phyloP scores from a whole-genome alignment of 2,888 invertebrate genomes.

The Lasioglossum malachurum region DNA sequence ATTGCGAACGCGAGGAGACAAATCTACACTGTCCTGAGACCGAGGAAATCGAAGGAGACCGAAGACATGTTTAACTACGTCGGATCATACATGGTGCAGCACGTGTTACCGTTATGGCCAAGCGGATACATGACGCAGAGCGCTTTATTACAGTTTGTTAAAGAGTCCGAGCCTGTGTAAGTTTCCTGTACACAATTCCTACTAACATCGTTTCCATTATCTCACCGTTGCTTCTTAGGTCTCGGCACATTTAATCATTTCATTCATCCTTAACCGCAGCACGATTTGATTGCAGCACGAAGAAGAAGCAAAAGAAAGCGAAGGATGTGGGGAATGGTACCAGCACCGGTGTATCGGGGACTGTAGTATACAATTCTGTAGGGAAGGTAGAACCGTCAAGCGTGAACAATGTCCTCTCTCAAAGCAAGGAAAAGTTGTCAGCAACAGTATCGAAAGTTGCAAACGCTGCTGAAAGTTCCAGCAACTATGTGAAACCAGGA shows the following conservation, averaged over 20 bases:
- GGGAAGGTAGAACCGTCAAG: constrained; percentile 61
- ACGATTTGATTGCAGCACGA: constrained; percentile 76
- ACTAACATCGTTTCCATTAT: not conserved
- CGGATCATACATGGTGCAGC: constrained; percentile 86
- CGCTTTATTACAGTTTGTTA: constrained; percentile 81
- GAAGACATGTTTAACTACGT: constrained; percentile 85
- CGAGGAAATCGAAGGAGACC: constrained; percentile 81
- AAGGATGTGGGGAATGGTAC: constrained; percentile 69
- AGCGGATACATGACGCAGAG: constrained; percentile 89
- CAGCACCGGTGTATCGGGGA: constrained; percentile 49
- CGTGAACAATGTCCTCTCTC: constrained; percentile 47
- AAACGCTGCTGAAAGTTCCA: constrained; percentile 64
- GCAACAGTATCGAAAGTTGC: constrained; percentile 63
- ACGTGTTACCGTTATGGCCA: constrained; percentile 89
- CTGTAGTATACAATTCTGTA: constrained; percentile 54
- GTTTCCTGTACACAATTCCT: constrained; percentile 29
- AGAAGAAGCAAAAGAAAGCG: constrained; percentile 80
- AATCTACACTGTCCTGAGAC: constrained; percentile 85
- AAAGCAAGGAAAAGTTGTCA: constrained; percentile 64
- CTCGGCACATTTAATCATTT: constrained; percentile 1
- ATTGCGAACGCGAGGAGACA: constrained; percentile 78
- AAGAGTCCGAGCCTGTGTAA: constrained; percentile 64
- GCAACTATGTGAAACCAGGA: constrained; percentile 59
- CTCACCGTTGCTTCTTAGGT: not conserved
- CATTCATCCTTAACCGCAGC: constrained; percentile 21